Evolutionary conservation across 2,113 vertebrate genomes (phyloP).

Genomic region (Willisornis vidua): DNA sequence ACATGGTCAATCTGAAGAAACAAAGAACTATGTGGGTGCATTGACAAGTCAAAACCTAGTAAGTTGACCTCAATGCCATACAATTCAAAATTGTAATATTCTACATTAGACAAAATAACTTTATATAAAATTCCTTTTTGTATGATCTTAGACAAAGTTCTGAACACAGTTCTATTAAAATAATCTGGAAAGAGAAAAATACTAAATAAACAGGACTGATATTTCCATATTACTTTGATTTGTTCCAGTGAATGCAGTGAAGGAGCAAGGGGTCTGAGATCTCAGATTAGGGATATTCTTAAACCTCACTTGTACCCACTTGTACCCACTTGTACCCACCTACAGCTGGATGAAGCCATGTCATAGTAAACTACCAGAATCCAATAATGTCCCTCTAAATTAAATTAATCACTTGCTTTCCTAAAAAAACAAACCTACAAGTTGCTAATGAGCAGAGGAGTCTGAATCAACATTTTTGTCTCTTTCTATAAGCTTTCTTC

Average conservation of each 20-base stretch:
- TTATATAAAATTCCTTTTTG: background rate
- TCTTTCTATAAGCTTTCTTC: background rate
- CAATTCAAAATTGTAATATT: background rate
- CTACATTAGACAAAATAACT: background rate
- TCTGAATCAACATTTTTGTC: background rate
- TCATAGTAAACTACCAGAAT: background rate
- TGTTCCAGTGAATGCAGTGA: background rate
- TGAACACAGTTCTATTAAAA: background rate
- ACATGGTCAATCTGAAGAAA: background rate
- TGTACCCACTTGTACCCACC: background rate
- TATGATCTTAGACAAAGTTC: background rate
- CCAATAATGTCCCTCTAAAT: background rate
- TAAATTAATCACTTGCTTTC: background rate
- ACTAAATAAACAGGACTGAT: background rate
- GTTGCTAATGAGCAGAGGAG: accelerated
- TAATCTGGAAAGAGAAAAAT: background rate
- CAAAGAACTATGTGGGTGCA: background rate
- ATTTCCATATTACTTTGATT: background rate
- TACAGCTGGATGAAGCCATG: background rate
- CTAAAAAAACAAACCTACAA: background rate
- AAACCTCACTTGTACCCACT: background rate
- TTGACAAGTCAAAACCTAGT: background rate
- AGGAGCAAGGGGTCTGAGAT: background rate
- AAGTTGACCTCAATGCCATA: background rate
- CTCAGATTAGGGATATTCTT: background rate